Evolutionary conservation across 2,797 vertebrate species (phyloP), one percentile per base, ranked within the genome.

Genomic region (Premnoplex brunnescens): DNA sequence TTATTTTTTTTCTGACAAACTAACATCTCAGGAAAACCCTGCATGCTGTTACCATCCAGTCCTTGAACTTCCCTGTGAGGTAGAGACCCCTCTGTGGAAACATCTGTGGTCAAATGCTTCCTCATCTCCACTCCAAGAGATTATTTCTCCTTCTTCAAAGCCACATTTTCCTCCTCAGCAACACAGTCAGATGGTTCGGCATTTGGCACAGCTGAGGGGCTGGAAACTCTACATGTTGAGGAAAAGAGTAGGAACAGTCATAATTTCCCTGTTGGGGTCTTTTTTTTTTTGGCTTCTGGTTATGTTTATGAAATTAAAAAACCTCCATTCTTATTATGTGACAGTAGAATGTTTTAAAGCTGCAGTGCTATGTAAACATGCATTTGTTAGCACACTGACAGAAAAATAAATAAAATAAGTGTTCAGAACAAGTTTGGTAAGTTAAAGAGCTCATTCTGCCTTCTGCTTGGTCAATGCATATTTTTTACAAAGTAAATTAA

Each of bases 1-100:
- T 80, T 95, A 85, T 19, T 85, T 71, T 96, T 89, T 19, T 85
- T 71, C 43, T 64, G 20, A 67, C 4, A 51, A 72, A 71, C 10
- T 1, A 90, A 37, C 13, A 43, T 43, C 49, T 71, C 27, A 23
- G 13, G 21, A 59, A 85, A 87, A 62, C 6, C 41, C 14, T 66
- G 27, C 30, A 26, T 0, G 0, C 67, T 69, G 20, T 36, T 91
- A 26, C 16, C 16, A 62, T 28, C 46, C 13, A 32, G 54, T 27
- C 23, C 51, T 54, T 26, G 37, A 83, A 81, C 19, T 64, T 55
- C 10, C 16, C 46, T 72, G 15, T 0, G 0, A 79, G 46, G 12
- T 14, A 73, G 14, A 68, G 3, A 37, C 2, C 1, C 17, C 9
- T 71, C 66, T 2, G 0, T 55, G 17, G 43, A 11, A 87, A 72